Evolutionary conservation across 92 coral and sea anemone species (phyloP).

Genomic region (Phenganax stokvisi): DNA sequence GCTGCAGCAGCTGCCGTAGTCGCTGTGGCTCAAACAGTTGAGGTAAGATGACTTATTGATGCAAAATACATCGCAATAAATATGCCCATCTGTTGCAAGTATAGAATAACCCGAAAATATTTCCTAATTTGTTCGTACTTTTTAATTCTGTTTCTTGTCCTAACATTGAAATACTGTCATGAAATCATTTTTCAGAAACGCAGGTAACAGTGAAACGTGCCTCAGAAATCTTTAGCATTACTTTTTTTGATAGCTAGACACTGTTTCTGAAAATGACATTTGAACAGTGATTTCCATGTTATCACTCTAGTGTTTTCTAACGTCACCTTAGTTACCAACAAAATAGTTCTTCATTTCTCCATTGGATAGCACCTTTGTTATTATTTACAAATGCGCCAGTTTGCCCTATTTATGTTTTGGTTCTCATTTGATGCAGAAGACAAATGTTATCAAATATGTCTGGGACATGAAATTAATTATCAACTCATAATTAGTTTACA

Average conservation of each 20-base stretch:
- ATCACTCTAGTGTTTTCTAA: too few relatives aligned
- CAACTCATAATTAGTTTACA: neutral
- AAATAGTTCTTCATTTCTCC: too few relatives aligned
- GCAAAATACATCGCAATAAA: neutral
- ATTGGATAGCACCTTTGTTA: too few relatives aligned
- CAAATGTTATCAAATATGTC: neutral
- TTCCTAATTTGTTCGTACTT: neutral
- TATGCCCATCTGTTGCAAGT: constrained; percentile 7
- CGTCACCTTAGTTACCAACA: too few relatives aligned
- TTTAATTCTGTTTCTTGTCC: neutral
- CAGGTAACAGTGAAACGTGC: neutral
- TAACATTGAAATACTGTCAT: too few relatives aligned
- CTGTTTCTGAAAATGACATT: too few relatives aligned
- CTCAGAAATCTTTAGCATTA: too few relatives aligned
- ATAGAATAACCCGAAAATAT: neutral
- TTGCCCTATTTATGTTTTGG: neutral
- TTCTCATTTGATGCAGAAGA: neutral
- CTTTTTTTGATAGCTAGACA: too few relatives aligned
- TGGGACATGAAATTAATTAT: constrained; percentile 1
- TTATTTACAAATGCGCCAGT: too few relatives aligned
- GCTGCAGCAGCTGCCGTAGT: constrained; percentile 13
- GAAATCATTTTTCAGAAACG: neutral
- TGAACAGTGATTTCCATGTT: too few relatives aligned
- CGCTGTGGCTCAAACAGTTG: constrained; percentile 2
- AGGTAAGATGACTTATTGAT: constrained; percentile 18